Conservation (phyloP, 2,113 vertebrate species). For the Callipepla squamata region DNA sequence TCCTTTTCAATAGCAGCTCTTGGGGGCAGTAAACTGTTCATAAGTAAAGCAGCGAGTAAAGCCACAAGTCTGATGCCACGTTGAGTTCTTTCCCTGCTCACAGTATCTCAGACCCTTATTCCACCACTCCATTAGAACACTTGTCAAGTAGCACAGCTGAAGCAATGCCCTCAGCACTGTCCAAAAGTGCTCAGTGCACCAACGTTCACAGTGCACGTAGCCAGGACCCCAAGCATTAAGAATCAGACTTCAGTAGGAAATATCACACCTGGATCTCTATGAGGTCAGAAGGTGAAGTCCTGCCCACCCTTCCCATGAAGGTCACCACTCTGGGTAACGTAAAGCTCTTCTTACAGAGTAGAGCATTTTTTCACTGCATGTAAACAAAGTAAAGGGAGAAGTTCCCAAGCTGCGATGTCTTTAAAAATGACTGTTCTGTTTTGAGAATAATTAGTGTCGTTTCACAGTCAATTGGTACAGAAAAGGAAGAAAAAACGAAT, state of each 20-base stretch:
- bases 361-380: accelerated
- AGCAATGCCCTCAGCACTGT: background rate
- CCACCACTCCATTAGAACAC: background rate
- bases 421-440: background rate
- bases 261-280: background rate
- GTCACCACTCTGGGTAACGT: background rate
- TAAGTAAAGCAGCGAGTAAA: background rate
- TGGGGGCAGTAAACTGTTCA: background rate
- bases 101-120: background rate
- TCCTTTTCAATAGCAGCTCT: background rate
- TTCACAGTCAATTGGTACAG: conserved; percentile 8
- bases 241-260: background rate
- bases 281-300: background rate
- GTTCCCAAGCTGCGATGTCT: accelerated
- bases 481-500: background rate
- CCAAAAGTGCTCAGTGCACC: background rate
- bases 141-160: background rate
- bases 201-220: background rate
- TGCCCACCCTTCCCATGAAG: background rate
- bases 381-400: background rate
- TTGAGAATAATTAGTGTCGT: conserved; percentile 8
- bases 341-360: background rate
- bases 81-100: background rate
- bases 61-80: background rate
- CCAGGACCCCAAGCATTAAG: background rate